Conservation (phyloP, 2,888 invertebrate genomes). For the Omphaloscelis lunosa region DNA sequence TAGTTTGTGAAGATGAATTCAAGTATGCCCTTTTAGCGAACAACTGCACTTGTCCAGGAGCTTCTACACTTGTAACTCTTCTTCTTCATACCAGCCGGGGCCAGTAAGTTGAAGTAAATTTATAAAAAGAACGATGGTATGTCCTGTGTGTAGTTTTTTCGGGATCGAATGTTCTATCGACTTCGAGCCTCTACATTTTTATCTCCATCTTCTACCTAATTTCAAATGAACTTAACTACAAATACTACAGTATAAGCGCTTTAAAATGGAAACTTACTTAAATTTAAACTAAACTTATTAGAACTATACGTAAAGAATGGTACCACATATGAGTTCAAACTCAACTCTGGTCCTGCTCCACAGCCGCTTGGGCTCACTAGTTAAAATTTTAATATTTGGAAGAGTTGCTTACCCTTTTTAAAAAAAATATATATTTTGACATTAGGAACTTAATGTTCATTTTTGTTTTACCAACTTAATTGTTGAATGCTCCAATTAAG, state of each 20-base stretch:
- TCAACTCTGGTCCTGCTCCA: no score
- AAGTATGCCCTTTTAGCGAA: slow-evolving; percentile 99
- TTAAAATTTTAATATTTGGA: no score
- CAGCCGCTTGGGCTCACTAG: no score
- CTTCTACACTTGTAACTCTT: slow-evolving; percentile 98
- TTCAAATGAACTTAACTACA: not conserved
- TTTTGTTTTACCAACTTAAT: no score
- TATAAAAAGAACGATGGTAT: not conserved
- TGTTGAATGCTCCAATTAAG: no score
- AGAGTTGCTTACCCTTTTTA: no score
- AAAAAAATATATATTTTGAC: no score
- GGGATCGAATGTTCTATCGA: not conserved
- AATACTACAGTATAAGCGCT: not conserved
- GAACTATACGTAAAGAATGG: not conserved
- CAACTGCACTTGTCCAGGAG: slow-evolving; percentile 99
- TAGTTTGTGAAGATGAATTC: slow-evolving; percentile 99
- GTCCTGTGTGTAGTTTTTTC: not conserved
- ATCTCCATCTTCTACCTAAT: not conserved
- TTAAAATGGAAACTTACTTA: no score
- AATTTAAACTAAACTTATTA: no score
- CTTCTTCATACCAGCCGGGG: slow-evolving; percentile 99
- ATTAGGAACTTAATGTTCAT: no score
- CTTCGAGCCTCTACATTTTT: not conserved
- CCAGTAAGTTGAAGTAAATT: slow-evolving; percentile 93
- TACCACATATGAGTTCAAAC: not conserved